Conservation (phyloP, 2,113 vertebrate genomes). For the Bubalus kerabau region DNA sequence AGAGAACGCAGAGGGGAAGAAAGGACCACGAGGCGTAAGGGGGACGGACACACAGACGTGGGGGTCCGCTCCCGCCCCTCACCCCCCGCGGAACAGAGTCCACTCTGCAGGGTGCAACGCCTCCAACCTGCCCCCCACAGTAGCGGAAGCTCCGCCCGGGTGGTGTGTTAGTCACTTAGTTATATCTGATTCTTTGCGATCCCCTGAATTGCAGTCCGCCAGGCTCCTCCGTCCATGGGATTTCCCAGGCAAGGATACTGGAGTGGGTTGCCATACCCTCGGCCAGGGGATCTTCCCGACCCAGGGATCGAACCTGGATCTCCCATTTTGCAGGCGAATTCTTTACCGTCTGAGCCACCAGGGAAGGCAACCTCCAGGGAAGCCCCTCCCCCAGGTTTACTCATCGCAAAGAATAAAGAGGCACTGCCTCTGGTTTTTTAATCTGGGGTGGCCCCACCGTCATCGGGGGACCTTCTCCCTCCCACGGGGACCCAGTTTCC, state of each 20-base stretch:
- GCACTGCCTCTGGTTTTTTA: background rate
- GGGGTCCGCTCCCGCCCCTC: too few species aligned
- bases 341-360: background rate
- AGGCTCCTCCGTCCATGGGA: background rate
- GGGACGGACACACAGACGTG: fast-evolving
- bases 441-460: background rate
- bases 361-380: background rate
- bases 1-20: background rate
- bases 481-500: background rate
- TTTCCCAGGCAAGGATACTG: background rate
- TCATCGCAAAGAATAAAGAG: background rate
- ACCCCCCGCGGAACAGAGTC: fast-evolving
- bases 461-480: background rate
- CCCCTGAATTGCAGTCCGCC: background rate
- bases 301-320: background rate
- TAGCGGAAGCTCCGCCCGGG: background rate
- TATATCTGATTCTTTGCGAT: background rate
- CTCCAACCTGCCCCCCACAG: background rate
- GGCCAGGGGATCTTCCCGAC: background rate
- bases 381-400: fast-evolving
- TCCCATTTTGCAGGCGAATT: background rate
- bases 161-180: background rate
- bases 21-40: fast-evolving
- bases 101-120: background rate
- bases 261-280: background rate